Evolutionary conservation across 2,113 vertebrate genomes (phyloP), one percentile per base, ranked within the genome.

Genomic region (Castor canadensis): DNA sequence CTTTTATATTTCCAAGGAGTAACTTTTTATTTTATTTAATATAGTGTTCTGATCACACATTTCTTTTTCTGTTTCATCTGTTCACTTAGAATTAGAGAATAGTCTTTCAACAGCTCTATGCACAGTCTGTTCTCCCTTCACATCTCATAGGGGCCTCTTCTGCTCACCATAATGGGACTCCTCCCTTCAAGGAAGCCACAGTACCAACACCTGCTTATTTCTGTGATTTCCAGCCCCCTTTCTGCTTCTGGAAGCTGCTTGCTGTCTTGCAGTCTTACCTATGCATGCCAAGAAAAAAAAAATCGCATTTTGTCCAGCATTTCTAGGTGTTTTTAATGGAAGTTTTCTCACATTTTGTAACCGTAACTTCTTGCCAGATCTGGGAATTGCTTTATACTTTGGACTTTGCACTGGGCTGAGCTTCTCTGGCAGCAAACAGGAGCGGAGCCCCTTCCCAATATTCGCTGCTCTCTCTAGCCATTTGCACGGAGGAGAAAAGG

Each of bases 261-360:
- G 58, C 30, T 75, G 7, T 89, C n/a, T 67, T 76, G 30, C 45
- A 85, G 11, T 15, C 54, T 52, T 62, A 75, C n/a, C 35, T 22
- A 35, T 13, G 11, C 47, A 19, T 19, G 5, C 77, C 77, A 89
- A 84, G 77, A n/a, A n/a, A n/a, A 43, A 73, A 56, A 88, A 52
- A 20, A 6, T 10, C 6, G 6, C 38, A 67, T 81, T 60, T 82
- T 79, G 54, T 62, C n/a, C 76, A 54, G 30, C 40, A 40, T 87
- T 86, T 80, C 69, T 83, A 73, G 85, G 47, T 84, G 49, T 52
- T 93, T 45, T 13, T 49, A 47, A 81, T 38, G 19, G 28, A 52
- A 72, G 38, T 1, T 5, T 62, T 40, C 22, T 32, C 38, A n/a
- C 32, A 9, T 92, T 81, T 82, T 91, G 20, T 52, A 72, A 71